A percentile compares a stretch with the other conserved stretches of the same genome.
Evolutionary conservation across 2,797 vertebrate genomes (phyloP).

Genomic region (Balearica regulorum): DNA sequence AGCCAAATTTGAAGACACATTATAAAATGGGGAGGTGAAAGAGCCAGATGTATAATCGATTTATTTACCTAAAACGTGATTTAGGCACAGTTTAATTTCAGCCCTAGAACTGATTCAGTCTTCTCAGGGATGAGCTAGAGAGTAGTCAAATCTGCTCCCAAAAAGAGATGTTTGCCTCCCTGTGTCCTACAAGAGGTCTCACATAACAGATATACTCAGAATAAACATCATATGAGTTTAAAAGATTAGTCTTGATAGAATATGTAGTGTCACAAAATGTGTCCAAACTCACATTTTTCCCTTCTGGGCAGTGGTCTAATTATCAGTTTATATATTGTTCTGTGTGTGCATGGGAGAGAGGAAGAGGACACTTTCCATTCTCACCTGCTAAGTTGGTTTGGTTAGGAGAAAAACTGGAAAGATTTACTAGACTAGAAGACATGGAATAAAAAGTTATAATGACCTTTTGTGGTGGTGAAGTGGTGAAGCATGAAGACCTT

Average conservation of each 20-base stretch:
- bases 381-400: not conserved
- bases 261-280: not conserved
- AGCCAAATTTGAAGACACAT: not conserved
- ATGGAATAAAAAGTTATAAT: not conserved
- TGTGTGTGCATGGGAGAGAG: not conserved
- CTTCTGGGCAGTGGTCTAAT: not conserved
- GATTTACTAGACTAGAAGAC: not conserved
- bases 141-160: not conserved
- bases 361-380: rapidly evolving
- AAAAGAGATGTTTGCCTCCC: not conserved
- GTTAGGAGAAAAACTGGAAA: not conserved
- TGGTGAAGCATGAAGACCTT: not conserved
- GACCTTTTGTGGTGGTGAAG: not conserved
- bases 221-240: not conserved
- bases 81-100: not conserved
- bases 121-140: not conserved
- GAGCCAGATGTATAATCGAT: not conserved
- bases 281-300: not conserved
- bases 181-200: not conserved
- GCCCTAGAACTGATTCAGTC: not conserved
- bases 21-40: not conserved
- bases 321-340: not conserved
- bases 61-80: not conserved
- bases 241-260: not conserved
- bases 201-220: not conserved